These are phyloP conservation scores for Drosophila watanabei DNA, from an alignment of 1,140 invertebrate genomes.

Conservation along the genomic window DNA sequence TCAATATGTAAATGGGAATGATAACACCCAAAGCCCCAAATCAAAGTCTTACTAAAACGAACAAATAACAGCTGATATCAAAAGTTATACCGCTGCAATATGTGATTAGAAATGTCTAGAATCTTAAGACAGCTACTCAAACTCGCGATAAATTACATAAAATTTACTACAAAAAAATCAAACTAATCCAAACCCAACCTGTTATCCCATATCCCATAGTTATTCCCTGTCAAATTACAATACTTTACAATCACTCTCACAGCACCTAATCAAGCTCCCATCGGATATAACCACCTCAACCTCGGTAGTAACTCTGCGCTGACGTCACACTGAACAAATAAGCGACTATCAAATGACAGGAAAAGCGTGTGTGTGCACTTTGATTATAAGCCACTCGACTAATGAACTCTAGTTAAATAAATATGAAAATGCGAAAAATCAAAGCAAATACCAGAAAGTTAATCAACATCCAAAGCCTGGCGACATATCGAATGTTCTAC, in stretches of 20 bases:
- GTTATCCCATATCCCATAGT: neutral
- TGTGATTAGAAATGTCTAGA: neutral
- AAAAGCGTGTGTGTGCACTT: constrained; percentile 47
- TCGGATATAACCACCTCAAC: neutral
- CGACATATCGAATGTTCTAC: constrained; percentile 5
- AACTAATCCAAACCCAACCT: too few relatives aligned
- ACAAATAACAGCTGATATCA: neutral
- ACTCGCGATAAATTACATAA: neutral
- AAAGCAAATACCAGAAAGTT: constrained; percentile 9
- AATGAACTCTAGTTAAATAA: constrained; percentile 24
- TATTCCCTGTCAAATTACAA: neutral
- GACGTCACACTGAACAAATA: constrained; percentile 30
- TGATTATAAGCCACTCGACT: constrained; percentile 56
- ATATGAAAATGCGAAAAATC: constrained; percentile 35
- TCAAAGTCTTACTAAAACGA: constrained; percentile 1
- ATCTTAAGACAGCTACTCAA: neutral
- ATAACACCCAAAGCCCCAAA: constrained; percentile 3
- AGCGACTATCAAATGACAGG: constrained; percentile 37
- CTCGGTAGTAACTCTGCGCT: neutral
- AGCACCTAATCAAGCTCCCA: neutral
- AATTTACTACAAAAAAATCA: too few relatives aligned
- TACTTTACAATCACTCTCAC: neutral
- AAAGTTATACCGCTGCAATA: constrained; percentile 5
- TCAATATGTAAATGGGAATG: constrained; percentile 28
- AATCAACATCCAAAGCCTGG: constrained; percentile 3